Conservation (phyloP, 2,888 invertebrate genomes). For the Drosophila seclusa region DNA sequence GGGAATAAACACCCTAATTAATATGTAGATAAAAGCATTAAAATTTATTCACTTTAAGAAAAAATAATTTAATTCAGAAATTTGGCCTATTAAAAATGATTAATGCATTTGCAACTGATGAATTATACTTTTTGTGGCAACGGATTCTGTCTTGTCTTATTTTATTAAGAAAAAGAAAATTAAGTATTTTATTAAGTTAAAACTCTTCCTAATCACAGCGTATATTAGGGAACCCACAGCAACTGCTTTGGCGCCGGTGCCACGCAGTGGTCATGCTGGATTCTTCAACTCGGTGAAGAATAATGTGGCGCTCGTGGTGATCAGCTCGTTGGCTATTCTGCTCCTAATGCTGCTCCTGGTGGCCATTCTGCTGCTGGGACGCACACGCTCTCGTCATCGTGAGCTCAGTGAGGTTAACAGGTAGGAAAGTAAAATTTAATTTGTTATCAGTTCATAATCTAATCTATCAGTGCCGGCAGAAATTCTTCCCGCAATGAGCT, state of each 20-base stretch:
- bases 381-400: conserved; percentile 73
- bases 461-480: conserved; percentile 45
- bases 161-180: not conserved
- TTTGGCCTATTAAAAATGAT: no score
- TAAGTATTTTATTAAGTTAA: not conserved
- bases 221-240: conserved; percentile 84
- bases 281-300: conserved; percentile 82
- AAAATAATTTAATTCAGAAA: not conserved
- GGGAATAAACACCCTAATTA: not conserved
- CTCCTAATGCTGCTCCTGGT: conserved; percentile 82
- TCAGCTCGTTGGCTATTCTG: conserved; percentile 82
- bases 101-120: no score
- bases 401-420: conserved; percentile 77
- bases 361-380: conserved; percentile 82
- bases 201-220: conserved; percentile 65
- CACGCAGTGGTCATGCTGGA: conserved; percentile 77
- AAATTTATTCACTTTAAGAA: not conserved
- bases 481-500: conserved; percentile 82
- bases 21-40: not conserved
- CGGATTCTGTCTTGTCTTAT: no score
- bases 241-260: conserved; percentile 84
- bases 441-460: not conserved
- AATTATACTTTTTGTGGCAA: no score
- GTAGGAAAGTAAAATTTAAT: conserved; percentile 47
- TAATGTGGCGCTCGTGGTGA: conserved; percentile 82